Percentiles rank a stretch among this genome's conserved stretches.
Conservation (phyloP, 2,888 invertebrate species). For the Hirtodrosophila alboralis region DNA sequence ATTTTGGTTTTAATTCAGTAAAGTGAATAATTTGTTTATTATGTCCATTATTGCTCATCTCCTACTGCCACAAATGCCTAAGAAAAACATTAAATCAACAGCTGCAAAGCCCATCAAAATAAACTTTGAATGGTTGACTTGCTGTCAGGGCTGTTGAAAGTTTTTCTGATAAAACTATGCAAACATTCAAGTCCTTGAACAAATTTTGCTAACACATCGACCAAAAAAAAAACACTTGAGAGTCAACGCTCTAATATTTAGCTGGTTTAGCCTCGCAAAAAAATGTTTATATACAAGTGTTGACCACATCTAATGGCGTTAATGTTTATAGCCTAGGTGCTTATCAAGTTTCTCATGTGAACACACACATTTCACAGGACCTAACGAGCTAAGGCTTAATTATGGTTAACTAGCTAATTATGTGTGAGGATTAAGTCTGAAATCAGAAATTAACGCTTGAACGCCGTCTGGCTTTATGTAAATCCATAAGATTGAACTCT, state of each 20-base stretch:
- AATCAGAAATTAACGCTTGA: slow-evolving; percentile 10
- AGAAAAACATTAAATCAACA: background rate
- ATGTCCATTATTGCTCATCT: too few species aligned
- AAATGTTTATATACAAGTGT: slow-evolving; percentile 19
- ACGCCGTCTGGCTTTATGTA: slow-evolving; percentile 1
- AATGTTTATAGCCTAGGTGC: slow-evolving; percentile 4
- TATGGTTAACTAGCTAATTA: slow-evolving; percentile 16
- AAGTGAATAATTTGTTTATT: too few species aligned
- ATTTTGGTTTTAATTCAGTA: too few species aligned
- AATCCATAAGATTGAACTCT: too few species aligned
- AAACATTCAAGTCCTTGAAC: slow-evolving; percentile 13
- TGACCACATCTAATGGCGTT: slow-evolving; percentile 24
- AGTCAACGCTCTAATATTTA: background rate
- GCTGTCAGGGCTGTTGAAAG: slow-evolving; percentile 3
- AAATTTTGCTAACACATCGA: too few species aligned
- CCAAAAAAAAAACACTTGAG: slow-evolving; percentile 1
- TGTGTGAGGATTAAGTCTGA: background rate
- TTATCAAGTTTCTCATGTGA: background rate
- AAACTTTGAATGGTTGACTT: slow-evolving; percentile 1
- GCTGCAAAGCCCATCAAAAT: slow-evolving; percentile 1
- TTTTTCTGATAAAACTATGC: slow-evolving; percentile 14
- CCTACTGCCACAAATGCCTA: background rate
- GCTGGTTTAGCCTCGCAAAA: background rate
- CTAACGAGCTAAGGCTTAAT: slow-evolving; percentile 20
- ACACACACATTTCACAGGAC: background rate